Evolutionary conservation across 1,140 invertebrate genomes (phyloP), one percentile per base, ranked within the genome.

Genomic region (Oryctes rhinoceros): DNA sequence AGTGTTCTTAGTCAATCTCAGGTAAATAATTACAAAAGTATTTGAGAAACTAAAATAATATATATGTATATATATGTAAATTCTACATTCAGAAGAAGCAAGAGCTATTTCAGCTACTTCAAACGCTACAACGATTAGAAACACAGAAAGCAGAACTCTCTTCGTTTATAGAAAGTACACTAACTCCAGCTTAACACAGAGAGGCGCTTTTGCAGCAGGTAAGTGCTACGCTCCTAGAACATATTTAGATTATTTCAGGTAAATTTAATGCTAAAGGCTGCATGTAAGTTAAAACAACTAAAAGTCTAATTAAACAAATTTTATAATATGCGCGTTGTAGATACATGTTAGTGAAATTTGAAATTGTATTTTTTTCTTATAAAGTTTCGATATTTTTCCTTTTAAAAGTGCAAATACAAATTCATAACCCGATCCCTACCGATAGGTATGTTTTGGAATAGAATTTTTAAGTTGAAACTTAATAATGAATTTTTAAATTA

Each of bases 201-300:
- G 82, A 83, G 62, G 80, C 75, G 15, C 71, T 83, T 48, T 67
- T 83, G 35, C 79, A 83, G 59, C 82, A 83, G 49, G 82, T 81
- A 78, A 35, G 10, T 71, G 37, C 10, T 30, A 15, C 39, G 9
- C 39, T 44, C 39, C 39, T 44, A 76, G 44, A 37, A 5, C 59
- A 30, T 9, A 30, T 53, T 30, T 18, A 48, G 7, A n/a, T 80
- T 18, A 15, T 18, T 6, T 62, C 20, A 62, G 20, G 53, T 18
- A 7, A 44, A 44, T 44, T 44, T 44, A 44, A 44, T 44, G 39
- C 71, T 37, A 75, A 24, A 15, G 71, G 37, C 71, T 30, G 24
- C 24, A 30, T 30, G 24, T 30, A 30, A 30, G 24, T 30, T 30
- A 30, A 30, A 30, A 0, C 2, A 30, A 30, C 2, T 30, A 30